These are phyloP conservation scores for Ephialtes manifestator DNA, from an alignment of 2,888 invertebrate genomes.

Conservation along the genomic window DNA sequence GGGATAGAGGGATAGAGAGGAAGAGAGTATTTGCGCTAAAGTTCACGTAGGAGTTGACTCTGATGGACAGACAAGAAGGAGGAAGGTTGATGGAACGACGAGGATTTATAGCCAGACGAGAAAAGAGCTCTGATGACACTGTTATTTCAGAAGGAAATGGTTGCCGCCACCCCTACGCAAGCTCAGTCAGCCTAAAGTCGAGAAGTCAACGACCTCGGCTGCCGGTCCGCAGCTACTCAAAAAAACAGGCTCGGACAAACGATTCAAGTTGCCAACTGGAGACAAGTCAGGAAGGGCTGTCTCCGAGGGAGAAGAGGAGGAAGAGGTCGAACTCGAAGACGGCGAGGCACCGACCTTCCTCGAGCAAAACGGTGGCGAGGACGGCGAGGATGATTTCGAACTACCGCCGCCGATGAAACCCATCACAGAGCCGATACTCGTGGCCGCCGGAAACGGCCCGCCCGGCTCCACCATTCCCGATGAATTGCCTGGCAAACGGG, in stretches of 20 bases:
- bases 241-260: conserved; percentile 94
- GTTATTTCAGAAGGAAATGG: conserved; percentile 93
- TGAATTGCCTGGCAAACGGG: conserved; percentile 85
- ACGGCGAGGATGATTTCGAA: conserved; percentile 94
- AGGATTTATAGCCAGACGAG: conserved; percentile 4
- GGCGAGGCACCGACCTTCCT: conserved; percentile 81
- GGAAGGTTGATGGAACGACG: conserved; percentile 4
- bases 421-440: conserved; percentile 91
- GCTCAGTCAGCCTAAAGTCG: conserved; percentile 95
- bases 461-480: conserved; percentile 82
- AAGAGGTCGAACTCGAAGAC: conserved; percentile 81
- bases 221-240: conserved; percentile 88
- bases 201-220: conserved; percentile 87
- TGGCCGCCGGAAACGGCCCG: conserved; percentile 83
- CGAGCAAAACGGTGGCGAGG: conserved; percentile 89
- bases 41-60: conserved; percentile 23
- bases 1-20: not conserved
- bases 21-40: conserved; percentile 9
- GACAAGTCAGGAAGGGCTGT: conserved; percentile 78
- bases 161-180: conserved; percentile 95
- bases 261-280: conserved; percentile 90
- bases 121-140: not conserved
- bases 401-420: conserved; percentile 98
- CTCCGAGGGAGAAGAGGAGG: conserved; percentile 83
- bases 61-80: not conserved